Evolutionary conservation across 2,113 vertebrate species (phyloP), one percentile per base, ranked within the genome.

Genomic region (Orycteropus afer): DNA sequence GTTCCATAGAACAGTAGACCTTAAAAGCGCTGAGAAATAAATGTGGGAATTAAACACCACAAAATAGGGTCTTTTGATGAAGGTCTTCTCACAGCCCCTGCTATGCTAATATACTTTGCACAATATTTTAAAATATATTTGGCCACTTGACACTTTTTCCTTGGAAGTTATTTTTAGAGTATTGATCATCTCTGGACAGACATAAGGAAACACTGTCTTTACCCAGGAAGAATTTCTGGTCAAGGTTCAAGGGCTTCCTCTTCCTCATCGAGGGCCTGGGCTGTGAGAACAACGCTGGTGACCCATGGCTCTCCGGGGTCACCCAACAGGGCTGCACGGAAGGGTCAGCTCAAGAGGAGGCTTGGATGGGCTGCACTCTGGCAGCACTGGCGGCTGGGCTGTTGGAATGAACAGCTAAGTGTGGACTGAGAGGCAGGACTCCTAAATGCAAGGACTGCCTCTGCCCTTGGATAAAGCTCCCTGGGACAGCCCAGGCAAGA

Each of bases 391-490:
- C 32, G 59, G 10, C 37, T 1, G 4, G 55, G 45, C 8, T 13
- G 2, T 0, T 17, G 45, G 40, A 3, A 40, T 4, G 53, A 32
- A 13, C 74, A 51, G 34, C 29, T 5, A 18, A 9, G 1, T 2
- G 20, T 22, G 22, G 3, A 3, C 23, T 59, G n/a, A n/a, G n/a
- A n/a, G n/a, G n/a, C n/a, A n/a, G n/a, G n/a, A n/a, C n/a, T n/a
- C 18, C 80, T 40, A 40, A 27, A 34, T 12, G 37, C 47, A 3
- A 29, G 69, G 7, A 22, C 49, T 49, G 4, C 29, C 37, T 20
- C 47, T 29, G 10, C 34, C 45, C 47, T 18, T 15, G 13, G 29
- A 32, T 15, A 10, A 59, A n/a, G 23, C 29, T 42, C 27, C 7
- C 45, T 20, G 82, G n/a, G 32, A 5, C 32, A 63, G 65, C 45